Conservation (phyloP, 2,888 invertebrate species). For the Coecobrya sp. region DNA sequence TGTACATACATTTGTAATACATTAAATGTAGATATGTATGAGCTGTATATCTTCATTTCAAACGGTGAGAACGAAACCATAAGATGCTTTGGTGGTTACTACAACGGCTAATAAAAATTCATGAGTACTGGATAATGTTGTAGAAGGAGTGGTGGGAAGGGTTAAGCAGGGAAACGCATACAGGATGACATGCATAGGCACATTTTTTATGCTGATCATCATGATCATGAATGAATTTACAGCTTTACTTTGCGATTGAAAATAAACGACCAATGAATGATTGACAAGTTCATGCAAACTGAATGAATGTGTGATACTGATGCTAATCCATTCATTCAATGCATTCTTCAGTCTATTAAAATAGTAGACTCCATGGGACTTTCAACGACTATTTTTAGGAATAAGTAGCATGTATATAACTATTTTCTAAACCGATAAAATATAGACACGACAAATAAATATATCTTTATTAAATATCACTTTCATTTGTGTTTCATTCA, state of each 20-base stretch:
- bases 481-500: too few species aligned
- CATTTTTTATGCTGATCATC: slow-evolving; percentile 9
- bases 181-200: slow-evolving; percentile 30
- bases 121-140: slow-evolving; percentile 55
- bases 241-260: not conserved
- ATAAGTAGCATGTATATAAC: too few species aligned
- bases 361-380: not conserved
- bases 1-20: slow-evolving; percentile 5
- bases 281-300: slow-evolving; percentile 57
- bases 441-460: too few species aligned
- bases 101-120: slow-evolving; percentile 68
- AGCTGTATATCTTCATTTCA: not conserved
- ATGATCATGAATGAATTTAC: slow-evolving; percentile 40
- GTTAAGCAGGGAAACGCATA: not conserved
- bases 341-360: slow-evolving; percentile 44
- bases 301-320: not conserved
- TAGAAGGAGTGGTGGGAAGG: slow-evolving; percentile 40
- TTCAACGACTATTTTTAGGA: not conserved
- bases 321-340: slow-evolving; percentile 43
- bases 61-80: slow-evolving; percentile 47
- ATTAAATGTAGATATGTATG: not conserved
- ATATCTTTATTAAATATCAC: not conserved
- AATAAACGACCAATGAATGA: slow-evolving; percentile 56
- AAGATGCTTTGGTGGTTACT: not conserved
- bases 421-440: too few species aligned